Conservation (phyloP, 2,888 invertebrate genomes). For the Hetaerina titia region DNA sequence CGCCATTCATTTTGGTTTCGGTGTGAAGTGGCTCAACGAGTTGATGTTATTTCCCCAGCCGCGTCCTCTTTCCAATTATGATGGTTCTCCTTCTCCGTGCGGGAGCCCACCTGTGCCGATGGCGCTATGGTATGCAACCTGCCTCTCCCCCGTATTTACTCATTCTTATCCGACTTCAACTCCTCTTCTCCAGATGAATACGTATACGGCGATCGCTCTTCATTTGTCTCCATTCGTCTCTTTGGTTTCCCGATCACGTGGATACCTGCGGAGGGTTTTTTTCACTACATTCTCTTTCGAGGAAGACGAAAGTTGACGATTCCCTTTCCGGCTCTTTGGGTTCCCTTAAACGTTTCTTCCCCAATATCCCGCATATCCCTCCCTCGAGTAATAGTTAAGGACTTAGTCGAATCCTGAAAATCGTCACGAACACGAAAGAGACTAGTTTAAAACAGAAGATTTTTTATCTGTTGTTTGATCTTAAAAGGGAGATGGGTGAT, state of each 20-base stretch:
- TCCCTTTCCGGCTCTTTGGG: neutral
- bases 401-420: neutral
- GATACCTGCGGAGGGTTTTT: neutral
- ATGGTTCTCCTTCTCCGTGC: neutral
- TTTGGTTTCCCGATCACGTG: conserved; percentile 15
- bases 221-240: conserved; percentile 14
- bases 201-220: conserved; percentile 17
- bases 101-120: neutral
- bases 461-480: neutral
- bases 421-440: neutral
- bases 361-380: neutral
- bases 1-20: neutral
- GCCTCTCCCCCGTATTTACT: neutral
- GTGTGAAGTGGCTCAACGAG: neutral
- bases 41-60: neutral
- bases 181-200: neutral
- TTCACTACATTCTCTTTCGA: neutral
- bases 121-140: neutral
- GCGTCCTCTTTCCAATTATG: neutral
- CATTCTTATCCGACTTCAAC: neutral
- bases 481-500: neutral
- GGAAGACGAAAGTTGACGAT: neutral
- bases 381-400: neutral
- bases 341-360: conserved; percentile 8
- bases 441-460: neutral